Base-by-base conservation (phyloP, 2,888 invertebrate species). In the Troilus luridus region DNA sequence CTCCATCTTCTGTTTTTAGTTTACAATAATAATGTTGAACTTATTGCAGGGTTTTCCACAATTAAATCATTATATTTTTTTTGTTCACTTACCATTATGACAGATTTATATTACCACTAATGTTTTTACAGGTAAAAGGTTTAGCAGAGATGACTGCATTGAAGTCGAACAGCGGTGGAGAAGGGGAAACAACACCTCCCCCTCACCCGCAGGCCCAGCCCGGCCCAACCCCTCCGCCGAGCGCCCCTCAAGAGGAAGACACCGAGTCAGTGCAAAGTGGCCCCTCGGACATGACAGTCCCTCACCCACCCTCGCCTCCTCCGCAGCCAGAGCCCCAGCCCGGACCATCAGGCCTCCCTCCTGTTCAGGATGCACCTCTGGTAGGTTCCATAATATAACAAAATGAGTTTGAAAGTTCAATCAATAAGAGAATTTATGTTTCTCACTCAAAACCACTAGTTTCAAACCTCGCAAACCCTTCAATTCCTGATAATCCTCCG, bases 61-160 rank as follows among this genome's bases (percentile, higher is more conserved):
- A 14, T 67, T 3, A 14, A 67, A 24, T 41, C 5, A 41, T 41
- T 41, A 41, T 41, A 67, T 14, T 67, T 67, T 10, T 5, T 24
- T 24, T 24, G 24, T 67, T 67, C 11, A 24, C n/a, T 3, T 5
- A 67, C 12, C 24, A 24, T 24, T 67, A 67, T 24, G 14, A 41
- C 21, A 41, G 0, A 24, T 67, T 24, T 24, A 67, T 12, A 11
- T 14, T 0, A 27, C 9, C 3, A 14, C 24, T 67, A 14, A 24
- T 67, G 67, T 77, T 58, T 2, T 92, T 88, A 6, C 72, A 92
- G 92, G 92, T 93, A 62, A 98, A 98, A 95, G 98, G 98, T 94
- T 95, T 98, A 94, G 98, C 98, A 95, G 98, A 98, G 95, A 98
- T 98, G 97, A 98, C 98, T 94, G 97, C 97, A 94, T 95, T 97